Evolutionary conservation across 2,113 vertebrate genomes (phyloP).

Genomic region (Patagioenas fasciata): DNA sequence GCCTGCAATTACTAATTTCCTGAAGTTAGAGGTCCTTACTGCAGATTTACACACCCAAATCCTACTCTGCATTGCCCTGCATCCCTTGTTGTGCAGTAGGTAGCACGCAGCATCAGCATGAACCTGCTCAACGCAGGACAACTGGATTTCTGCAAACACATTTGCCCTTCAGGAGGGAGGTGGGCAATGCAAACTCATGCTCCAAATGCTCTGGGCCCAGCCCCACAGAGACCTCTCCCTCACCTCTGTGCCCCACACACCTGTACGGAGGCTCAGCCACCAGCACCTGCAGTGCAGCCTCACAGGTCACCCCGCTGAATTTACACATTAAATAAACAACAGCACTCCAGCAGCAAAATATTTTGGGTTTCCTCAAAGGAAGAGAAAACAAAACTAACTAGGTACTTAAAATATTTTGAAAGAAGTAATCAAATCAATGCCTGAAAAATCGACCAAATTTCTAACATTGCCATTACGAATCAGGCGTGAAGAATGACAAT

Average conservation of each 20-base stretch:
- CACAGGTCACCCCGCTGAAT: too few relatives aligned
- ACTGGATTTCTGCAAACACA: background rate
- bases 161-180: background rate
- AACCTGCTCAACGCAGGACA: background rate
- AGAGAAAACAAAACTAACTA: background rate
- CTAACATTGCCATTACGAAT: background rate
- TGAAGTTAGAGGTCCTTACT: background rate
- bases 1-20: background rate
- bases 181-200: fast-evolving
- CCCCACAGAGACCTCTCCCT: background rate
- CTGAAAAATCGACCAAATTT: fast-evolving
- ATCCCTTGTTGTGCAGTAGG: background rate
- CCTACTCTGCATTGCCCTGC: background rate
- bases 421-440: background rate
- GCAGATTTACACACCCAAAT: background rate
- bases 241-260: background rate
- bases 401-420: background rate
- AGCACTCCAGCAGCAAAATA: background rate
- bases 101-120: background rate
- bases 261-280: background rate
- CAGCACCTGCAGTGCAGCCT: background rate
- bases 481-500: background rate
- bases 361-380: background rate
- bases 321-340: background rate
- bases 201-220: background rate